phyloP scores from a whole-genome alignment of 2,113 vertebrate species.

The Triplophysa siluroides region DNA sequence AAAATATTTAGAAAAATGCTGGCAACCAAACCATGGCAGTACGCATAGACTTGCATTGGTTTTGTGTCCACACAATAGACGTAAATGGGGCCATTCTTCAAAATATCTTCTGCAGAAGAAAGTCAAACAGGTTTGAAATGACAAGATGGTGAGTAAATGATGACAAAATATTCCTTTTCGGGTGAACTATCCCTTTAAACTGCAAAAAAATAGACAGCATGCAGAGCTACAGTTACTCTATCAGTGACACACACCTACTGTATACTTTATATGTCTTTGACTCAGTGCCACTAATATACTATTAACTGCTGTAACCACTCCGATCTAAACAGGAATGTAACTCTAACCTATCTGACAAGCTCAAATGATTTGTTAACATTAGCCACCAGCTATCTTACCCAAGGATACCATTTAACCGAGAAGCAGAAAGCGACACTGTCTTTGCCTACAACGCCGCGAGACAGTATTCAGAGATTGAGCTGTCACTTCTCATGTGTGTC shows the following conservation, averaged over 20 bases:
- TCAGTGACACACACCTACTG: neutral
- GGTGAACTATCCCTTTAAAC: too few species aligned
- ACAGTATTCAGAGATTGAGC: conserved; percentile 47
- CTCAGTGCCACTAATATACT: conserved; percentile 12
- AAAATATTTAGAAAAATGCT: too few species aligned
- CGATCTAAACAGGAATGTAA: conserved; percentile 37
- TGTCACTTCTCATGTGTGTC: conserved; percentile 50
- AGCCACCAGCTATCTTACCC: conserved; percentile 56
- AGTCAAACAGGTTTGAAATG: too few species aligned
- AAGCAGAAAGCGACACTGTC: conserved; percentile 47
- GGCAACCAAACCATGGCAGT: too few species aligned
- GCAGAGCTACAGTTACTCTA: neutral
- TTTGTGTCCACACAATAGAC: too few species aligned
- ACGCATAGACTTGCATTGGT: too few species aligned
- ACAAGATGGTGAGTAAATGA: too few species aligned
- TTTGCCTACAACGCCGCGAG: conserved; percentile 45
- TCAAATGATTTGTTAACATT: conserved; percentile 54
- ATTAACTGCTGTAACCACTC: conserved; percentile 9
- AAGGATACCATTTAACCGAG: conserved; percentile 55
- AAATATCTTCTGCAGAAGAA: too few species aligned
- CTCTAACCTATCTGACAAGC: conserved; percentile 46
- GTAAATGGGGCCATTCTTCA: too few species aligned
- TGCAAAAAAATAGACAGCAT: neutral
- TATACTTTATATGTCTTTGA: neutral
- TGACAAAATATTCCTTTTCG: too few species aligned